Base-by-base conservation (phyloP, 2,888 invertebrate species). In the Blastobasis adustella region DNA sequence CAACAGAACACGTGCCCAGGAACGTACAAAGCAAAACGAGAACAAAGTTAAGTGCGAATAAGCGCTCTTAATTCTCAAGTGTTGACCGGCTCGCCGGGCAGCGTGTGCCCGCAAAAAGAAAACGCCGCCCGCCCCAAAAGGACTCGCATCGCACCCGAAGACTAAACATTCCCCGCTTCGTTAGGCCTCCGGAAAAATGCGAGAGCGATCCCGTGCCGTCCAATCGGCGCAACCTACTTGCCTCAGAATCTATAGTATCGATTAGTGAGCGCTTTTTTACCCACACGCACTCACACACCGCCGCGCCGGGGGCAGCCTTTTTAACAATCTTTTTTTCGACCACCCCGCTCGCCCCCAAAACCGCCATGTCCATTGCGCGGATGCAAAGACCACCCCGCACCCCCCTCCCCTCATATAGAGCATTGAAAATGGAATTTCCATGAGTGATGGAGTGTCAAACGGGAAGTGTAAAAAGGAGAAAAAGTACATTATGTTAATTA, bases 391-490 rank as follows among this genome's bases (percentile, higher is more conserved):
- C 87, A 79, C 84, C 86, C 82, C 73, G 68, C 49, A 61, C 55
- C 74, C 76, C 79, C 81, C 66, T 76, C 80, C 76, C 81, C 78
- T 80, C 76, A 78, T 81, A 77, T 80, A 75, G 83, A 82, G 82
- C 86, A 86, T 86, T 86, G 85, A 87, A 87, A 88, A 87, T 87
- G 88, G 88, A 87, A 87, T 88, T 88, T 88, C 87, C 88, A 84
- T 88, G 88, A 88, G 85, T 88, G 88, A 88, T 88, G 88, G 87
- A 88, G 87, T 88, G 88, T 87, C 88, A 88, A 87, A 87, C 86
- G 85, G 78, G 79, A 85, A 82, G 80, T 81, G 82, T 76, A 84
- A 87, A 87, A 87, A 85, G 81, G 82, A 87, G 85, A 82, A 87
- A 88, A 87, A 84, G 82, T 79, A 81, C 79, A 87, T 88, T 87